Conservation (phyloP, 2,888 invertebrate species). For the Ichneumoninae sp. region DNA sequence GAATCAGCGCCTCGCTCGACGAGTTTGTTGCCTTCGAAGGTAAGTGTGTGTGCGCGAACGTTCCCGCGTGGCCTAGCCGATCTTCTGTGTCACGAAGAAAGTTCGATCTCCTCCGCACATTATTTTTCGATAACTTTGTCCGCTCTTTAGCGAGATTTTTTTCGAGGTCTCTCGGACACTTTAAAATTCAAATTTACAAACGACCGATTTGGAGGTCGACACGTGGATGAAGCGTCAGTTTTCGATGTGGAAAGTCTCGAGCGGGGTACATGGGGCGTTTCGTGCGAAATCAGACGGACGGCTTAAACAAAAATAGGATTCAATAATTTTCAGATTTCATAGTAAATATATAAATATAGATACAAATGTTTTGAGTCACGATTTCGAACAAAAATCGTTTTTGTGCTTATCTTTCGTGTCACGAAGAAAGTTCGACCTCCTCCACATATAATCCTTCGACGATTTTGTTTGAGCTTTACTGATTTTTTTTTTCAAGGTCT, state of each 20-base stretch:
- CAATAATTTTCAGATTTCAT: no score
- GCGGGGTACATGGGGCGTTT: not conserved
- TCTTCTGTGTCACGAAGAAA: not conserved
- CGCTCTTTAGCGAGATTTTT: no score
- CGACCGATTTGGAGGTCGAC: no score
- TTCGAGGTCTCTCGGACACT: no score
- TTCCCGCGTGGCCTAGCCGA: constrained; percentile 1
- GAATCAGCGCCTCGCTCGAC: not conserved
- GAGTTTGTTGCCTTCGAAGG: not conserved
- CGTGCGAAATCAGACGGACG: not conserved
- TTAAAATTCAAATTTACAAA: no score
- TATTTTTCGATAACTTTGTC: no score
- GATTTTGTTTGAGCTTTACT: not conserved
- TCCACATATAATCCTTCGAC: not conserved
- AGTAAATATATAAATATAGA: no score
- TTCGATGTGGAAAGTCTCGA: not conserved
- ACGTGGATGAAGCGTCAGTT: not conserved
- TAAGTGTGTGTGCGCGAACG: not conserved
- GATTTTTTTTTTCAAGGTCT: not conserved
- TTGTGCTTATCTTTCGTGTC: not conserved
- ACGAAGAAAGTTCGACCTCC: not conserved
- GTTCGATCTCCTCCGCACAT: not conserved
- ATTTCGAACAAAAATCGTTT: no score
- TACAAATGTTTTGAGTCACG: no score
- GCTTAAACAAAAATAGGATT: no score